Evolutionary conservation across 2,888 invertebrate genomes (phyloP), one percentile per base, ranked within the genome.

Genomic region (Phortica magna): DNA sequence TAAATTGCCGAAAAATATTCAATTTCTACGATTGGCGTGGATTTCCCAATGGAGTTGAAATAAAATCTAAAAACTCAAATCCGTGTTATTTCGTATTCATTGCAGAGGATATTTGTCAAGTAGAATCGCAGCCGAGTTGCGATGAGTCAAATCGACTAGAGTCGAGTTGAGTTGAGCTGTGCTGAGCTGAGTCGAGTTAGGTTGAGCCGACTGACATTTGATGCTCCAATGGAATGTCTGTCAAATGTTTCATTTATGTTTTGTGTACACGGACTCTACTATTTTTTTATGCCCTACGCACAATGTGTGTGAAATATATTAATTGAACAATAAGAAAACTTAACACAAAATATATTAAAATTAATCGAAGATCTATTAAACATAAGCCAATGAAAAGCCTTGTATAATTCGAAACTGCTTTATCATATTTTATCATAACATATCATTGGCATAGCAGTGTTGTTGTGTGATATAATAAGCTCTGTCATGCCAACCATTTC

Each of bases 191-290:
- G 17, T 55, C 55, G 12, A 55, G 5, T 10, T 12, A 7, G 12
- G n/a, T 55, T 12, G 17, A 55, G n/a, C 12, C 9, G 5, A 55
- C 55, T 55, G 7, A 55, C 0, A 55, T 10, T 12, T n/a, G 12
- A 53, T 17, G 55, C 7, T 55, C 12, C 55, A 10, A 55, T 55
- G 55, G 64, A 12, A 55, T 43, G 55, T 73, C 80, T 83, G 81
- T 82, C 79, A 83, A 76, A 77, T 76, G 76, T 82, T 78, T 71
- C 75, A 12, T 57, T 14, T 48, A 53, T 70, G n/a, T n/a, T n/a
- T n/a, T n/a, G n/a, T n/a, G n/a, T n/a, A n/a, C n/a, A n/a, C n/a
- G n/a, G n/a, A n/a, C n/a, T n/a, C n/a, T n/a, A n/a, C n/a, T n/a
- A n/a, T n/a, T n/a, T n/a, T n/a, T n/a, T n/a, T n/a, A n/a, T n/a